A percentile compares a stretch with the other conserved stretches of the same genome.
Conservation (phyloP, 2,888 invertebrate species). For the Bhutanitis thaidina region DNA sequence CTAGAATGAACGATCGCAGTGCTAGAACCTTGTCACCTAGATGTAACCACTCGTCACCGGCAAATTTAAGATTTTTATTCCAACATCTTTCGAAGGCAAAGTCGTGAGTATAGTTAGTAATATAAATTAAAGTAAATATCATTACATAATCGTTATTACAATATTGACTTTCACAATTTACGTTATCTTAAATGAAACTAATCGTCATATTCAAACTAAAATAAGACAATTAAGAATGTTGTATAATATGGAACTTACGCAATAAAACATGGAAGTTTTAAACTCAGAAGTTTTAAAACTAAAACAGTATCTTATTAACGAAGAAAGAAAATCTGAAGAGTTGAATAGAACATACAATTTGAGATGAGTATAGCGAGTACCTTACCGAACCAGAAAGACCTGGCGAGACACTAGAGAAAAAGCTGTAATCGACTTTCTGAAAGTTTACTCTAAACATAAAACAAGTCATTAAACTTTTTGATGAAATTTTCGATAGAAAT, state of each 20-base stretch:
- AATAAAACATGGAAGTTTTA: conserved; percentile 44
- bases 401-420: conserved; percentile 61
- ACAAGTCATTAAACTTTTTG: conserved; percentile 73
- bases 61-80: too few relatives aligned
- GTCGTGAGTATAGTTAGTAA: too few relatives aligned
- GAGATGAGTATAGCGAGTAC: conserved; percentile 53
- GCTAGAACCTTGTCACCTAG: too few relatives aligned
- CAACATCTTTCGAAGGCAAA: too few relatives aligned
- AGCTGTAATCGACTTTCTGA: conserved; percentile 56
- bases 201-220: conserved; percentile 5
- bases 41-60: too few relatives aligned
- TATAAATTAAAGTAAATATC: too few relatives aligned
- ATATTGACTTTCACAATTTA: conserved; percentile 4
- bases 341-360: conserved; percentile 51
- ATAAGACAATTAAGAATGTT: conserved; percentile 1
- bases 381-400: conserved; percentile 42
- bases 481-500: conserved; percentile 77
- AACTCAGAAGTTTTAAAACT: too few relatives aligned
- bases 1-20: too few relatives aligned
- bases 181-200: conserved; percentile 5
- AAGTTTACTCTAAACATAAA: conserved; percentile 52
- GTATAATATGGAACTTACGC: too few relatives aligned
- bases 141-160: too few relatives aligned
- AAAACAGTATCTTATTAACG: conserved; percentile 68
- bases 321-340: conserved; percentile 55